A percentile compares a stretch with the other conserved stretches of the same genome.
Evolutionary conservation across 1,140 invertebrate genomes (phyloP).

Genomic region (Halyomorpha halys): DNA sequence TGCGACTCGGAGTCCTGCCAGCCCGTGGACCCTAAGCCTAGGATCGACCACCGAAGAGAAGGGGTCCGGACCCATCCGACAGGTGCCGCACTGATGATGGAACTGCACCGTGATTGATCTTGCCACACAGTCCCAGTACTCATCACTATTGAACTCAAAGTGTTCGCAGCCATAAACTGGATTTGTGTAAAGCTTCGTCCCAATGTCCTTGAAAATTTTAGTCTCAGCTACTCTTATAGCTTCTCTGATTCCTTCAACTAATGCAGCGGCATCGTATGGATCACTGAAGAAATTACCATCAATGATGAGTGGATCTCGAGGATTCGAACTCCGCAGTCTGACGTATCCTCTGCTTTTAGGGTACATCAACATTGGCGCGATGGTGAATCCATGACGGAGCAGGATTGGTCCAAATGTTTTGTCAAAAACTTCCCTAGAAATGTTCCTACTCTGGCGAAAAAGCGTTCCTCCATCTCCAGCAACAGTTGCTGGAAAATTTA

Average conservation of each 20-base stretch:
- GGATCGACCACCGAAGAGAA: conserved; percentile 42
- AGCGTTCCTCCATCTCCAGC: conserved; percentile 33
- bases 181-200: conserved; percentile 36
- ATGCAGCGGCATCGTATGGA: conserved; percentile 50
- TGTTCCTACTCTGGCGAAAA: not conserved
- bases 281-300: conserved; percentile 66
- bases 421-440: not conserved
- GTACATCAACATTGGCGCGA: conserved; percentile 58
- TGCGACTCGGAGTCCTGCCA: conserved; percentile 29
- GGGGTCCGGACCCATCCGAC: conserved; percentile 45
- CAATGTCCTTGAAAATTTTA: conserved; percentile 36
- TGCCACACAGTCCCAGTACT: conserved; percentile 64
- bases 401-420: conserved; percentile 29
- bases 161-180: conserved; percentile 39
- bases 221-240: conserved; percentile 35
- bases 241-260: conserved; percentile 60
- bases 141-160: conserved; percentile 50
- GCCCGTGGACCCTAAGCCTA: conserved; percentile 28
- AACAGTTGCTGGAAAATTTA: conserved; percentile 35
- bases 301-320: conserved; percentile 50
- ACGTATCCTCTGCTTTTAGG: conserved; percentile 64
- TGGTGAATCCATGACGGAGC: conserved; percentile 34
- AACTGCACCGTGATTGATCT: conserved; percentile 56
- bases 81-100: conserved; percentile 61
- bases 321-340: conserved; percentile 53